Evolutionary conservation across 2,113 vertebrate genomes (phyloP).

Genomic region (Cyanistes caeruleus): DNA sequence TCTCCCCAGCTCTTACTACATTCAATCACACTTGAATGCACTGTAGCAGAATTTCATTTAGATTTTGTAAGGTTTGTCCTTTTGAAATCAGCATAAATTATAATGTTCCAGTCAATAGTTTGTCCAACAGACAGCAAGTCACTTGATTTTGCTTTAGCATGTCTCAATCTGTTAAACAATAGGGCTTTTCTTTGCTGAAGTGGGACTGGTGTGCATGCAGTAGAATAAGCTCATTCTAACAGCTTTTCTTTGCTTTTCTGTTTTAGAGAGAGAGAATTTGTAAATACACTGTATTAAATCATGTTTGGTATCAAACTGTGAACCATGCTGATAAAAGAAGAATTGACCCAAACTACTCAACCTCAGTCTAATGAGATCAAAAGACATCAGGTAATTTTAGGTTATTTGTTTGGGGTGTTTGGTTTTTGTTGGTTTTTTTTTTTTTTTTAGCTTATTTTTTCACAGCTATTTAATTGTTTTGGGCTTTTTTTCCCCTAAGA

Average conservation of each 20-base stretch:
- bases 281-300: not conserved
- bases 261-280: not conserved
- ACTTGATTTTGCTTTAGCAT: constrained; percentile 21
- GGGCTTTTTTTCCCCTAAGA: not conserved
- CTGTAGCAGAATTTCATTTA: not conserved
- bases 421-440: too few species aligned
- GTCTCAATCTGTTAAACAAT: constrained; percentile 43
- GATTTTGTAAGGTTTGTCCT: not conserved
- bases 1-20: not conserved
- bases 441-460: not conserved
- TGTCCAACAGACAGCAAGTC: constrained; percentile 10
- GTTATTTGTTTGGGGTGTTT: not conserved
- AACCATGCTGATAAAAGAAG: not conserved
- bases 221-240: constrained; percentile 35
- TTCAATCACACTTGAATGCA: not conserved
- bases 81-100: constrained; percentile 25
- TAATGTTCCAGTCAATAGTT: constrained; percentile 4
- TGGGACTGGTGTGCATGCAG: not conserved
- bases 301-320: not conserved
- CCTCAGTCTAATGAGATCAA: not conserved
- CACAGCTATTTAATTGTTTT: not conserved
- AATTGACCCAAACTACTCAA: not conserved
- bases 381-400: not conserved
- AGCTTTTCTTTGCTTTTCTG: constrained; percentile 1
- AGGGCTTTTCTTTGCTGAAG: constrained; percentile 36